phyloP scores from a whole-genome alignment of 2,797 vertebrate species.

The Galago senegalensis region DNA sequence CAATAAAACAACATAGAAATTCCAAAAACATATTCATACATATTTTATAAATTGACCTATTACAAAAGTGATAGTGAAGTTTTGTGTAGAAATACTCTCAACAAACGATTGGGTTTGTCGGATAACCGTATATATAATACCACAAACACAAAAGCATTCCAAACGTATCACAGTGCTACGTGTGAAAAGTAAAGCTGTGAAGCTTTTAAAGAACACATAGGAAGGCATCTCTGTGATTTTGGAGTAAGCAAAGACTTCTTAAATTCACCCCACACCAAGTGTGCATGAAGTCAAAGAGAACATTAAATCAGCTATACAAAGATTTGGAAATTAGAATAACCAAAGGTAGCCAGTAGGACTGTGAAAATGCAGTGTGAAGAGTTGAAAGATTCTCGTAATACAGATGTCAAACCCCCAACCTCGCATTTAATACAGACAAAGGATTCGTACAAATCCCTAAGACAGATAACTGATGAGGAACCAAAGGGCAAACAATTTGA shows the following conservation, averaged over 20 bases:
- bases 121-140: neutral
- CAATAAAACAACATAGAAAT: neutral
- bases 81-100: neutral
- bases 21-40: neutral
- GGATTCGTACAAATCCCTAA: neutral
- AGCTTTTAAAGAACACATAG: neutral
- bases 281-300: neutral
- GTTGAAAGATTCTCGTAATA: neutral
- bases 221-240: neutral
- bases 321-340: neutral
- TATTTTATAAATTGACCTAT: neutral
- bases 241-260: neutral
- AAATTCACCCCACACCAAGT: neutral
- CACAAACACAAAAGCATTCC: neutral
- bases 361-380: neutral
- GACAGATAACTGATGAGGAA: rapidly evolving
- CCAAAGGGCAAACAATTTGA: neutral
- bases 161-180: neutral
- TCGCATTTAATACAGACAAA: neutral
- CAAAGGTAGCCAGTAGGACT: neutral
- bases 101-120: neutral
- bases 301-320: neutral
- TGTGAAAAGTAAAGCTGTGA: neutral
- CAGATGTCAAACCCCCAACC: neutral
- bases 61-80: neutral